Evolutionary conservation across 2,888 invertebrate species (phyloP).

Genomic region (Amorpha juglandis): DNA sequence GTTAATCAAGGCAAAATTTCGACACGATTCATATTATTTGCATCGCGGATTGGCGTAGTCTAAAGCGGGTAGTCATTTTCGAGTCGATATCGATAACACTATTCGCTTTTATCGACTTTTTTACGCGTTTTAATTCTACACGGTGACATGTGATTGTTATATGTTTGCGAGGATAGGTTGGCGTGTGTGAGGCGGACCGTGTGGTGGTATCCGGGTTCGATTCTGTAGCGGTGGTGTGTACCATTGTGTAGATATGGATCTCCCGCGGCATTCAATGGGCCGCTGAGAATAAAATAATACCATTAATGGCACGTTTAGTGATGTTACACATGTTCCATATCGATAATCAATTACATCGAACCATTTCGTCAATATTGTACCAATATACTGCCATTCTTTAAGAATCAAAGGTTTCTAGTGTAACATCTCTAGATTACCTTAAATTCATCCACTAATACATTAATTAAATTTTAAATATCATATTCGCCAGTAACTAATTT

Average conservation of each 20-base stretch:
- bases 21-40: neutral
- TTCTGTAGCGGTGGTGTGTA: neutral
- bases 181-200: neutral
- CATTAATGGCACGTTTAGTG: neutral
- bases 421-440: neutral
- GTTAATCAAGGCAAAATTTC: too few species aligned
- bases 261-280: neutral
- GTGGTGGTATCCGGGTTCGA: neutral
- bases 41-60: neutral
- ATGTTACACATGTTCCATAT: neutral
- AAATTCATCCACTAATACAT: neutral
- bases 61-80: neutral
- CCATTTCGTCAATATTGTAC: neutral
- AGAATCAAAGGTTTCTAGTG: neutral
- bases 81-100: neutral
- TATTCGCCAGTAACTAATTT: neutral
- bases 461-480: neutral
- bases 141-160: neutral
- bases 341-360: neutral
- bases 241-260: constrained; percentile 7
- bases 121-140: neutral
- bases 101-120: neutral
- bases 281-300: neutral
- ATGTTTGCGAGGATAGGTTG: neutral
- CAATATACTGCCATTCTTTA: constrained; percentile 4